These are phyloP conservation scores for Dynastes maya DNA, from an alignment of 2,888 invertebrate species.

Conservation along the genomic window DNA sequence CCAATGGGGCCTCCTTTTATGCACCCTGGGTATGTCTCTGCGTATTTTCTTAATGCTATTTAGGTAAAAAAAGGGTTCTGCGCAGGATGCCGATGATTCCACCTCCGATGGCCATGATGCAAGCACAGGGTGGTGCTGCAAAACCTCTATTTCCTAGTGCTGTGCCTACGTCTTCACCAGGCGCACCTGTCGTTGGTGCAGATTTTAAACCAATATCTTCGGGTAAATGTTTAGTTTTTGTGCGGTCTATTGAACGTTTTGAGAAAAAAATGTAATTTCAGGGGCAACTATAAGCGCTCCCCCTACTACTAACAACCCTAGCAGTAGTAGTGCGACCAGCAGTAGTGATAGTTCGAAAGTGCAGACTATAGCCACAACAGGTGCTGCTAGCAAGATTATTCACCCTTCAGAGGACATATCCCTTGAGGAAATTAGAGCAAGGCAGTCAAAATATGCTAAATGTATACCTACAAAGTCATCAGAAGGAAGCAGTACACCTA, in stretches of 20 bases:
- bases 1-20: constrained; percentile 68
- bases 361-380: constrained; percentile 82
- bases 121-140: constrained; percentile 73
- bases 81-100: constrained; percentile 74
- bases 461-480: constrained; percentile 60
- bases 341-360: constrained; percentile 63
- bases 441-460: constrained; percentile 77
- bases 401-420: constrained; percentile 96
- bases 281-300: constrained; percentile 86
- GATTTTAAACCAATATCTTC: constrained; percentile 76
- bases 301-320: constrained; percentile 73
- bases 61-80: constrained; percentile 42
- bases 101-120: constrained; percentile 72
- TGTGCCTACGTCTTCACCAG: constrained; percentile 76
- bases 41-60: not conserved
- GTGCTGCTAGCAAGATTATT: constrained; percentile 90
- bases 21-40: constrained; percentile 58
- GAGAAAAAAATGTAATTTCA: constrained; percentile 61
- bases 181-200: constrained; percentile 73
- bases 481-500: constrained; percentile 66
- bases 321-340: constrained; percentile 56
- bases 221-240: constrained; percentile 68
- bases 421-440: constrained; percentile 86
- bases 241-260: constrained; percentile 17
- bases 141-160: constrained; percentile 90